These are phyloP conservation scores for Hypsibius dujardini DNA, from an alignment of 1,140 invertebrate species.

Conservation along the genomic window DNA sequence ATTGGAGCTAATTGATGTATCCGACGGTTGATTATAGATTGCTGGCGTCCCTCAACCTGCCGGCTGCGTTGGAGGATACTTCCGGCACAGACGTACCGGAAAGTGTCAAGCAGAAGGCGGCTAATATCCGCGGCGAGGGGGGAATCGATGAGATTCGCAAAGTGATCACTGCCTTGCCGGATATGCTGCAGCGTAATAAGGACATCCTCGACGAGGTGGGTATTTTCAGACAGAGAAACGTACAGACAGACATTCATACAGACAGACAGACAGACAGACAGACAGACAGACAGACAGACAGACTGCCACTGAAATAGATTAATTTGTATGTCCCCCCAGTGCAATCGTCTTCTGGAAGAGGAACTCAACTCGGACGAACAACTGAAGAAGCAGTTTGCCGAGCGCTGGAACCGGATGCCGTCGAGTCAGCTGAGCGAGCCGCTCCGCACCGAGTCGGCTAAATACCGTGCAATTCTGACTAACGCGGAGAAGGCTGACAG, in stretches of 20 bases:
- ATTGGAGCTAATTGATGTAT: constrained; percentile 19
- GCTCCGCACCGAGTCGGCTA: constrained; percentile 61
- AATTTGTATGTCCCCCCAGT: constrained; percentile 33
- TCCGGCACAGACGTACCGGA: constrained; percentile 60
- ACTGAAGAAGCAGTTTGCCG: constrained; percentile 67
- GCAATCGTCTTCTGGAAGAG: constrained; percentile 67
- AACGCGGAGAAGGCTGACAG: constrained; percentile 63
- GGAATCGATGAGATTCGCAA: constrained; percentile 36
- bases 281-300: too few species aligned
- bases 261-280: neutral
- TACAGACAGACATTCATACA: neutral
- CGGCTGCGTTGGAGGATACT: constrained; percentile 80
- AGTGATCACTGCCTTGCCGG: constrained; percentile 62
- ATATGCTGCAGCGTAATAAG: constrained; percentile 69
- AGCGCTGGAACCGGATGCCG: constrained; percentile 65
- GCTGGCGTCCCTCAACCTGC: constrained; percentile 80
- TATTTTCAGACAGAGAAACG: constrained; percentile 2
- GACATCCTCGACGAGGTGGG: constrained; percentile 82
- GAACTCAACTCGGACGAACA: constrained; percentile 77
- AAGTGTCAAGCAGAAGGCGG: constrained; percentile 70
- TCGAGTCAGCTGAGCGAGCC: constrained; percentile 73
- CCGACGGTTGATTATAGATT: constrained; percentile 41
- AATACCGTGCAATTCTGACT: constrained; percentile 73
- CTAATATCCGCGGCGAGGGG: constrained; percentile 49
- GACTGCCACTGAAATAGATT: too few species aligned